Evolutionary conservation across 1,140 invertebrate genomes (phyloP), one percentile per base, ranked within the genome.

Genomic region (Drosophila grimshawi): DNA sequence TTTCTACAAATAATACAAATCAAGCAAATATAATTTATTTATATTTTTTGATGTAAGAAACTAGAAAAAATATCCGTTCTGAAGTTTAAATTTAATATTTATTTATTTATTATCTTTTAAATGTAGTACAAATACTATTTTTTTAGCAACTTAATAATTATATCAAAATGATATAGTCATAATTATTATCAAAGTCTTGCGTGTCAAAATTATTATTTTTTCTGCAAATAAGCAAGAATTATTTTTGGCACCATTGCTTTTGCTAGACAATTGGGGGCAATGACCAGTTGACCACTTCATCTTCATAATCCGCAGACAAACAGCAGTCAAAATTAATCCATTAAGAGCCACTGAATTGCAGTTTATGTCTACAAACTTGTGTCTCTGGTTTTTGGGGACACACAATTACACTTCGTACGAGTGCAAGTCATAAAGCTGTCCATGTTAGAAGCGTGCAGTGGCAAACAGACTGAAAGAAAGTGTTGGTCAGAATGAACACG

Each of bases 281-380:
- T 55, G 11, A 11, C 52, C 52, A 56, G 2, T 55, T 55, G 52
- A 33, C 33, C 52, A 56, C 19, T 30, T 56, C 39, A 56, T 56
- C 53, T 41, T 57, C 27, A 57, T 57, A 57, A 43, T 27, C 8
- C 27, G 27, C 8, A n/a, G 39, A 27, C 39, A 29, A 8, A 43
- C 55, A 5, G 55, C 27, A 43, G 55, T 57, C 55, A 45, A 35
- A 3, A 30, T 57, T 32, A 78, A 86, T 78, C 69, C 82, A 85
- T 80, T 83, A 74, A 64, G 51, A 77, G 64, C 46, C 48, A 78
- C 51, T 74, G 76, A 85, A 85, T 74, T 81, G 81, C 77, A 85
- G 60, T 82, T 80, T 73, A 59, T 43, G 59, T 48, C 8, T 48
- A 8, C 72, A 67, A 29, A 46, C 63, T 63, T 73, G 60, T 63